phyloP scores from a whole-genome alignment of 2,113 vertebrate genomes.

The Elephas maximus region DNA sequence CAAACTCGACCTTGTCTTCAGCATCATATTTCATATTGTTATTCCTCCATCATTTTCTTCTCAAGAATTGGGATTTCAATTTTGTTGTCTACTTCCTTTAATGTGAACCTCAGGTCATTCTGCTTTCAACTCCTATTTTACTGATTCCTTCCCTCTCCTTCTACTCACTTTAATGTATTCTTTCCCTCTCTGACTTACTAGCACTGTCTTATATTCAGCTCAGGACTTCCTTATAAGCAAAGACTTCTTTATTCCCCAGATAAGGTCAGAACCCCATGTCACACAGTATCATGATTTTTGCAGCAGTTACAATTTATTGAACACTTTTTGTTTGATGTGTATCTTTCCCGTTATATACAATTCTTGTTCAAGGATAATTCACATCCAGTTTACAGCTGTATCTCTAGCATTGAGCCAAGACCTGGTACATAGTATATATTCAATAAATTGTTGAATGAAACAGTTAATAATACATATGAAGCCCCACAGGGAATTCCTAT shows the following conservation, averaged over 20 bases:
- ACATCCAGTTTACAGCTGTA: not conserved
- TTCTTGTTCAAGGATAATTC: not conserved
- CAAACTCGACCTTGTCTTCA: not conserved
- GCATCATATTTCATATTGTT: not conserved
- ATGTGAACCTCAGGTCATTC: not conserved
- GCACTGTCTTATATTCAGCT: not conserved
- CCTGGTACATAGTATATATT: not conserved
- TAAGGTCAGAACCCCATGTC: not conserved
- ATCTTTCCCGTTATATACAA: not conserved
- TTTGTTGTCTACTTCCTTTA: not conserved
- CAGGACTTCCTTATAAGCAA: not conserved
- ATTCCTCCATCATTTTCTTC: not conserved
- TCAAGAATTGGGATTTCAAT: not conserved
- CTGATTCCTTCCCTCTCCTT: not conserved
- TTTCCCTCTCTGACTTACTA: not conserved
- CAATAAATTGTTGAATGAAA: not conserved
- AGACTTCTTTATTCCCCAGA: not conserved
- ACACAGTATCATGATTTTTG: not conserved
- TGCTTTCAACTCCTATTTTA: not conserved
- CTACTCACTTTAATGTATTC: not conserved
- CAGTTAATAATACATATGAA: not conserved
- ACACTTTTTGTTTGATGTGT: not conserved
- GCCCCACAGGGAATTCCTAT: not conserved
- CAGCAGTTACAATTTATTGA: not conserved
- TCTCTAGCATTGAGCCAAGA: not conserved